Conservation (phyloP, 2,797 vertebrate genomes). For the Dermochelys coriacea region DNA sequence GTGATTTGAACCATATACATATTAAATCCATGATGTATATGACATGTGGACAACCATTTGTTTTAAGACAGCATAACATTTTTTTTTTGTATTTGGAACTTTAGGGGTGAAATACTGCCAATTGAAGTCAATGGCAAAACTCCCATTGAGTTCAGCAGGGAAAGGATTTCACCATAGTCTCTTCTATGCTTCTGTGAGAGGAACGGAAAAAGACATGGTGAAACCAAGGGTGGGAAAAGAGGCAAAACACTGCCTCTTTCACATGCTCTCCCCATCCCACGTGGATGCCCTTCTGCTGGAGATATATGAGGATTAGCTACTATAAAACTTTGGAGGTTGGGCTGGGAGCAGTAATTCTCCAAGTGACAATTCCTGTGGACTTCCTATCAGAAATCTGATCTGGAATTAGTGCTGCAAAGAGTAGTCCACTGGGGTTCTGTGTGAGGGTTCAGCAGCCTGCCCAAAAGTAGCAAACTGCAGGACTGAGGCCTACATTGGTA, state of each 20-base stretch:
- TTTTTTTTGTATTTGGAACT: not conserved
- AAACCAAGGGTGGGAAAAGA: not conserved
- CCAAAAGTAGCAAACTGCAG: not conserved
- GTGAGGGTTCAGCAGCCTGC: not conserved
- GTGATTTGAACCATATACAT: not conserved
- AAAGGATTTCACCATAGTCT: not conserved
- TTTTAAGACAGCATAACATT: not conserved
- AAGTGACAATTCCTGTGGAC: not conserved
- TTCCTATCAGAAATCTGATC: not conserved
- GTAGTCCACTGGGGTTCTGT: not conserved
- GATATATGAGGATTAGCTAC: not conserved
- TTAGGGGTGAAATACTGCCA: not conserved
- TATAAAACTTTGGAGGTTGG: accelerated
- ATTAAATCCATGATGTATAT: not conserved
- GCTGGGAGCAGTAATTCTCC: not conserved
- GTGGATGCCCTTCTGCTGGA: not conserved
- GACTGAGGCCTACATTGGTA: not conserved
- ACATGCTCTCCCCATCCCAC: not conserved
- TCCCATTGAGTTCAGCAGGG: not conserved
- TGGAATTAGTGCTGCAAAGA: not conserved
- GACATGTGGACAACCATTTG: not conserved
- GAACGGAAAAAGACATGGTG: not conserved
- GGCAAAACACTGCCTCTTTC: accelerated
- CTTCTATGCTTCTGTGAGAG: not conserved
- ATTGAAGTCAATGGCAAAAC: not conserved